phyloP scores from a whole-genome alignment of 2,888 invertebrate genomes.

The Cataglyphis altisquamis region DNA sequence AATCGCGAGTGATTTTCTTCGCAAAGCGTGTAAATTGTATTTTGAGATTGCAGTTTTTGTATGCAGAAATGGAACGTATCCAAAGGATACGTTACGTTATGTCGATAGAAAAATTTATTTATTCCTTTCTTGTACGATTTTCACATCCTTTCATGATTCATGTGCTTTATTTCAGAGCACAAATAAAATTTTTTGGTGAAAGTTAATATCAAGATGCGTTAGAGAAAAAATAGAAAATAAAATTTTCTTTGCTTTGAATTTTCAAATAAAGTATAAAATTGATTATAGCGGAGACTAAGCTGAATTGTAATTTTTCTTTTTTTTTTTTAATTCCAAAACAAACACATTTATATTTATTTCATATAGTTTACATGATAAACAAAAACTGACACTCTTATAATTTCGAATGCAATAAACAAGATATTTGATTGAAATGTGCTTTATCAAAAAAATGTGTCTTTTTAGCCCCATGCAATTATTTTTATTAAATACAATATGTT shows the following conservation, averaged over 20 bases:
- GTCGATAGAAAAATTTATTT: neutral
- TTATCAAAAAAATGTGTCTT: neutral
- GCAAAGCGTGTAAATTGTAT: conserved; percentile 15
- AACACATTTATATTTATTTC: neutral
- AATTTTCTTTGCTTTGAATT: neutral
- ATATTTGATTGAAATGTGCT: neutral
- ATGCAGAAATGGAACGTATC: neutral
- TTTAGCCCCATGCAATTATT: neutral
- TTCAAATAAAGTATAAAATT: neutral
- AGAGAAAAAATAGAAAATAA: neutral
- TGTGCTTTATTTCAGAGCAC: neutral
- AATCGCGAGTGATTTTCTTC: conserved; percentile 56
- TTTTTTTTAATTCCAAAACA: neutral
- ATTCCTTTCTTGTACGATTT: neutral
- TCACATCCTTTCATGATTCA: neutral
- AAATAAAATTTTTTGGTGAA: neutral
- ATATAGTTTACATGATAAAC: neutral
- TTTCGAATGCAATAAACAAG: neutral
- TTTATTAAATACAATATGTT: neutral
- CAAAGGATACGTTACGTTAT: neutral
- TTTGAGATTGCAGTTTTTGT: neutral
- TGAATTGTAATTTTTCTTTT: neutral
- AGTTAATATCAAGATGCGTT: neutral
- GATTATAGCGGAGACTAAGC: neutral
- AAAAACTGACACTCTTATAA: neutral